Percentiles rank a stretch among this genome's conserved stretches.
These are phyloP conservation scores for Vicugna pacos DNA, from an alignment of 2,113 vertebrate species.

Conservation along the genomic window DNA sequence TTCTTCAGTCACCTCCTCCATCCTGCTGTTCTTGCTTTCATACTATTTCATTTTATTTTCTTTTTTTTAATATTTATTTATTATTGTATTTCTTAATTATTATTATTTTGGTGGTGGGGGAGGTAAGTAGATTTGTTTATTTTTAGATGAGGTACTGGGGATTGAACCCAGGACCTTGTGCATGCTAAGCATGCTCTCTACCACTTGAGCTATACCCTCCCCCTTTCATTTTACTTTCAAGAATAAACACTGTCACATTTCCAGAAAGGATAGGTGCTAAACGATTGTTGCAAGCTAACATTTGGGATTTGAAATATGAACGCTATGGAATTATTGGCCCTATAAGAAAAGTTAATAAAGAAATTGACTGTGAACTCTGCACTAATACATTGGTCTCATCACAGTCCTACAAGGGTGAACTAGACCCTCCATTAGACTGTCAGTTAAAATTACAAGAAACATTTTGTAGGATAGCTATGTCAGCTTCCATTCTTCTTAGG, in stretches of 20 bases:
- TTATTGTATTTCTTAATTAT: too few species aligned
- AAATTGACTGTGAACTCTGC: conserved; percentile 25
- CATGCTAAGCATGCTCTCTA: too few species aligned
- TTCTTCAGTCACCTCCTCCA: neutral
- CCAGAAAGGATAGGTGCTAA: neutral
- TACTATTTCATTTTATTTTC: neutral
- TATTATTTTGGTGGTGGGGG: too few species aligned
- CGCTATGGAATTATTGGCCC: neutral
- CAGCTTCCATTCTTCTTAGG: conserved; percentile 20
- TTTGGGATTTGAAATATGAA: conserved; percentile 26
- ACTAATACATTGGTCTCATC: neutral
- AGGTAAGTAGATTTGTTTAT: too few species aligned
- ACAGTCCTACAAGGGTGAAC: neutral
- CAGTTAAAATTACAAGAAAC: conserved; percentile 42
- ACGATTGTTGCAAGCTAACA: neutral
- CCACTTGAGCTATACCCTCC: too few species aligned
- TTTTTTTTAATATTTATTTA: too few species aligned
- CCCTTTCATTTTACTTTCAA: neutral
- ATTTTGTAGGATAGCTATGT: conserved; percentile 40
- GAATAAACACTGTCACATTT: neutral
- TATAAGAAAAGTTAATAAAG: conserved; percentile 35
- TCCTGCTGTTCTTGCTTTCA: neutral
- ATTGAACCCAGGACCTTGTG: too few species aligned
- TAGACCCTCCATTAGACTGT: conserved; percentile 27
- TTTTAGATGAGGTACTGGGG: too few species aligned